Evolutionary conservation across 2,797 vertebrate species (phyloP), one percentile per base, ranked within the genome.

Genomic region (Hydrolagus colliei): DNA sequence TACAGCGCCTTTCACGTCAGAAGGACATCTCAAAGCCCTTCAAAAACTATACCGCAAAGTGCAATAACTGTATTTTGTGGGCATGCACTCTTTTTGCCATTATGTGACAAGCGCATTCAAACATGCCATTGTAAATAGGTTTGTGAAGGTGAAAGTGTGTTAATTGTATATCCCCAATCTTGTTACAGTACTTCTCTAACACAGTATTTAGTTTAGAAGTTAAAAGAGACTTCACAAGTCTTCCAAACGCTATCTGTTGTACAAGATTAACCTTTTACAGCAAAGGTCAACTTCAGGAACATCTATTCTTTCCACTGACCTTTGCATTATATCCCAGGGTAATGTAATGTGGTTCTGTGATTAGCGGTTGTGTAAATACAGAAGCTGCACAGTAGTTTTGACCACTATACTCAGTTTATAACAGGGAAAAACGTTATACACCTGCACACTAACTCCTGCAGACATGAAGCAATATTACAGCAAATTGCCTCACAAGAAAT

Each of bases 321-420:
- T 82, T 82, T 62, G 32, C 63, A 67, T 27, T 82, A 67, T 32
- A 68, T 67, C 79, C 32, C 65, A 67, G 79, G 32, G 63, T 67
- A 27, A 27, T 27, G 27, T 27, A 27, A 27, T 27, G 9, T 68
- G 62, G 22, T 82, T 82, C 63, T 18, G 68, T 35, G 20, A 62
- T 82, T 82, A 27, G 79, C 63, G 35, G 63, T 68, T 8, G 14
- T 32, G 41, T 68, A 27, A 27, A 68, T 20, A 68, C 63, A 68
- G 62, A 82, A 82, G 41, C 22, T n/a, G 65, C 16, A 63, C 16
- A 67, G 41, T 52, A 52, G 61, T 27, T 80, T 20, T 82, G 12
- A 68, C 7, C 32, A 9, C 27, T 4, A 68, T 35, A 9, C 22
- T 32, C 14, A 35, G 18, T 80, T 6, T 52, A 67, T 79, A 16